Conservation (phyloP, 2,113 vertebrate genomes). For the Piprites chloris region DNA sequence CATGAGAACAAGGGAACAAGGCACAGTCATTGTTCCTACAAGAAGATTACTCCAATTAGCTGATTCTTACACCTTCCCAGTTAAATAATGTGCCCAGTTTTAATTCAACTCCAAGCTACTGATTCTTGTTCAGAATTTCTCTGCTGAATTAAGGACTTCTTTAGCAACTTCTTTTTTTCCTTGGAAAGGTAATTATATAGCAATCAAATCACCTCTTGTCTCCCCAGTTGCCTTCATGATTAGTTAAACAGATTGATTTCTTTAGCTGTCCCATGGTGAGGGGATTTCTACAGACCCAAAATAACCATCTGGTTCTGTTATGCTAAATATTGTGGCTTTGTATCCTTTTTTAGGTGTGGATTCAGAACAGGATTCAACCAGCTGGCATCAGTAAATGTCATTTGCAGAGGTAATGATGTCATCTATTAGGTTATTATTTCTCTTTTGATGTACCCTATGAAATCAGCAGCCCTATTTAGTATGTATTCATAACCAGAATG, state of each 20-base stretch:
- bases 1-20: not conserved
- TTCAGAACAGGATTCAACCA: not conserved
- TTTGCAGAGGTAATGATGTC: not conserved
- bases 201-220: slow-evolving; percentile 14
- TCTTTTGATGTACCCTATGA: not conserved
- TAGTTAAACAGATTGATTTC: slow-evolving; percentile 28
- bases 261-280: not conserved
- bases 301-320: not conserved
- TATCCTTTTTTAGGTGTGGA: not conserved
- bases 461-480: not conserved
- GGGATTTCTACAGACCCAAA: not conserved
- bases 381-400: not conserved
- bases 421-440: not conserved
- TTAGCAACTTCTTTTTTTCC: slow-evolving; percentile 1
- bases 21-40: not conserved
- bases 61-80: not conserved
- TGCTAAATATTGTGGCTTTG: not conserved
- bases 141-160: not conserved
- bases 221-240: not conserved
- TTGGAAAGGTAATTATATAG: slow-evolving; percentile 31
- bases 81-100: slow-evolving; percentile 8
- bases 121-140: slow-evolving; percentile 14
- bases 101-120: slow-evolving; percentile 1
- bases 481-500: not conserved
- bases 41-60: not conserved